Evolutionary conservation across 2,797 vertebrate species (phyloP), one percentile per base, ranked within the genome.

Genomic region (Tragopan temminckii): DNA sequence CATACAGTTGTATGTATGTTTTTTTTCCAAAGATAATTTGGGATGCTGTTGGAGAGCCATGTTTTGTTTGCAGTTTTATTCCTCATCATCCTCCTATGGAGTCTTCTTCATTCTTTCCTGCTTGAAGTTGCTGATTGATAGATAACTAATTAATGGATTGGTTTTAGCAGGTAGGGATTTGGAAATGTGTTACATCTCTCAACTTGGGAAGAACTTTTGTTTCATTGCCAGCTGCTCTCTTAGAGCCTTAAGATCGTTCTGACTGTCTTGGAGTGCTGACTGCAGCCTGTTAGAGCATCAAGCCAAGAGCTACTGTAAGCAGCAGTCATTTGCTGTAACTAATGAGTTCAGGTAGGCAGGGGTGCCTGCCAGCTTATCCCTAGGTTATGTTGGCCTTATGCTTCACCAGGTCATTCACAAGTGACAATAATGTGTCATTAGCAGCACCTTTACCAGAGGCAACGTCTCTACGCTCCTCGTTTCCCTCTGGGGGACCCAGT

Each of bases 81-180:
- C 77, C 58, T 43, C 64, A 66, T 96, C 80, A 55, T 79, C 79
- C 79, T 81, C 36, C 88, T 71, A 31, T 15, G 20, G 31, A 58
- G 42, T 80, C 80, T 36, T 93, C 55, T 43, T 94, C 69, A 4
- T 80, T 96, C 76, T 40, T 31, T 70, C 50, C 82, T 97, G 94
- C 87, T 88, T 90, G 62, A 55, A 83, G 88, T 83, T 93, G 83
- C 97, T 97, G 85, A 48, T 27, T 97, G 88, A 53, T 31, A 90
- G 91, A 19, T 52, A 80, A 90, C 86, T 85, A 86, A 82, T 85
- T 86, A 88, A 35, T 84, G 90, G 66, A 83, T 70, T 86, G 50
- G 46, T 76, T 93, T 86, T 43, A 71, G 57, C 58, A 69, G 45
- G 40, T n/a, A 31, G 42, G 46, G 36, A 52, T 31, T 23, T 52